Conservation (phyloP, 2,113 vertebrate species). For the Erythrolamprus reginae region DNA sequence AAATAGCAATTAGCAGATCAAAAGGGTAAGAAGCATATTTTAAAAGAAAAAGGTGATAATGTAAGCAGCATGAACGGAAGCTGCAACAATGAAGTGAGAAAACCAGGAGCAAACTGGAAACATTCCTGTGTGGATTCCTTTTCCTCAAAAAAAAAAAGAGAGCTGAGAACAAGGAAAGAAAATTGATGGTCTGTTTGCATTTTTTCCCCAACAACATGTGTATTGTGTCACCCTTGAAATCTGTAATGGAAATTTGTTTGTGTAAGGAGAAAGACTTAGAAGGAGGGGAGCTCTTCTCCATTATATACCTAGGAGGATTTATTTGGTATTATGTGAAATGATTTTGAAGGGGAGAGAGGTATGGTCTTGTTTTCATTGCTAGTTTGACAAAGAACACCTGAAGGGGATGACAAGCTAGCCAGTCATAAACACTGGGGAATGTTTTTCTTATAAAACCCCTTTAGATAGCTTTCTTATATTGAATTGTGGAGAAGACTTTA, state of each 20-base stretch:
- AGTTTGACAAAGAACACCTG: neutral
- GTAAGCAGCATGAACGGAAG: constrained; percentile 30
- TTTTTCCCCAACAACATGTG: constrained; percentile 29
- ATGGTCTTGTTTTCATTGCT: neutral
- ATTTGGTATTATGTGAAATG: neutral
- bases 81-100: constrained; percentile 22
- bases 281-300: neutral
- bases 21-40: constrained; percentile 31
- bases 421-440: neutral
- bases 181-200: neutral
- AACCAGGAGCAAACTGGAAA: constrained; percentile 24
- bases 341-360: neutral
- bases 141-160: neutral
- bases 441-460: neutral
- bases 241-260: neutral
- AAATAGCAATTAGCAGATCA: constrained; percentile 41
- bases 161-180: neutral
- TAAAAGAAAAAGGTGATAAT: constrained; percentile 31
- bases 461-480: neutral
- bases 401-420: neutral
- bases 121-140: constrained; percentile 3
- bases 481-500: neutral
- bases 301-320: neutral
- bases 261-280: neutral
- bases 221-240: neutral